Base-by-base conservation (phyloP, 1,140 invertebrate species). In the Ectropis grisescens region DNA sequence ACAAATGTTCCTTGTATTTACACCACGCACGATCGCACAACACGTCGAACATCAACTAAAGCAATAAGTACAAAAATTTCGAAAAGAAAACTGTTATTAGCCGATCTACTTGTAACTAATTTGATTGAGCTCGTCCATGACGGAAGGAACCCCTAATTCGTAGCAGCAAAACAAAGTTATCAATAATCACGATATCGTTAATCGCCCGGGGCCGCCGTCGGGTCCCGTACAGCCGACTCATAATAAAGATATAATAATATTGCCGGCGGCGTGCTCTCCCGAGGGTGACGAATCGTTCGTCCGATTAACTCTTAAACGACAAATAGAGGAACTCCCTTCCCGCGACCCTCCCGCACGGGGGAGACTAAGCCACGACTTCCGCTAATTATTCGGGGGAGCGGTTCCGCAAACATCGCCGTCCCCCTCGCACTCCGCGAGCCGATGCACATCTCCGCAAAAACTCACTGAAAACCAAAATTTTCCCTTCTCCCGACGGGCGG, bases 301-400 rank as follows among this genome's bases (percentile, higher is more conserved):
- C 58, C 69, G 72, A 81, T 81, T 79, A 79, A 81, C 76, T 81
- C 76, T 75, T 72, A 76, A 79, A 75, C 71, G 74, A 76, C 74
- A 81, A 81, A 81, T 75, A 78, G 68, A 78, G 64, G 59, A 68
- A 66, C 69, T 75, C 64, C 66, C 68, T 65, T 56, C 61, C 57
- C 65, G 56, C 60, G 57, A 24, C 53, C 55, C 69, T 67, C 61
- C 57, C 36, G 47, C 32, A 46, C 58, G 67, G 70, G 68, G 70
- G 64, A 67, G 68, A 74, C 75, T 76, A 74, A 81, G 72, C 76
- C 74, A 68, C 70, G 70, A 72, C 70, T 71, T 74, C 67, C 68
- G 69, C 72, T 79, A 76, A 81, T 81, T 79, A 81, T 75, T 62
- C 67, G 54, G 53, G 66, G 60, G 59, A 72, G 69, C 57, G 56